A percentile compares a stretch with the other conserved stretches of the same genome.
These are phyloP conservation scores for Camelus dromedarius DNA, from an alignment of 2,113 vertebrate genomes.

Conservation along the genomic window DNA sequence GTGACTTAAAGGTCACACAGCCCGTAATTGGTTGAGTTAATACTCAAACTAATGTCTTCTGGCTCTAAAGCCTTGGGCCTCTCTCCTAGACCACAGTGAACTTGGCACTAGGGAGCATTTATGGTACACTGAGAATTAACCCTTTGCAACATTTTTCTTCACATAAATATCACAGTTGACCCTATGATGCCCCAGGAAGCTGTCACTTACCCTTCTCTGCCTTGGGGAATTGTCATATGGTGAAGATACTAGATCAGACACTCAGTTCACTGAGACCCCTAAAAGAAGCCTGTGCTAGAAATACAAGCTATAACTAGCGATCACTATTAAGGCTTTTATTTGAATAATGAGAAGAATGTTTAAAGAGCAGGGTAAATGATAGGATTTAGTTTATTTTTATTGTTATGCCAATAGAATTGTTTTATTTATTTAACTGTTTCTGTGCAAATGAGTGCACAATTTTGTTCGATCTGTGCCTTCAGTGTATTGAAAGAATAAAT, in stretches of 20 bases:
- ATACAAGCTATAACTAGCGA: not conserved
- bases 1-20: not conserved
- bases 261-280: not conserved
- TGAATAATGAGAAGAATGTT: constrained; percentile 18
- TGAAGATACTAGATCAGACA: not conserved
- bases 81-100: not conserved
- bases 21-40: not conserved
- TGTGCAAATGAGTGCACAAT: not conserved
- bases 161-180: not conserved
- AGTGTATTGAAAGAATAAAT: constrained; percentile 4
- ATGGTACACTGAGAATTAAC: not conserved
- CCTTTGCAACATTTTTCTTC: not conserved
- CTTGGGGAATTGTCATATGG: not conserved
- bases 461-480: not conserved
- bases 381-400: not conserved
- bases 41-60: not conserved
- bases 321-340: not conserved
- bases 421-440: not conserved
- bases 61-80: not conserved
- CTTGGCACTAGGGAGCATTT: not conserved
- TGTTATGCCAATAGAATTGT: constrained; percentile 3
- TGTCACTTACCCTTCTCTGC: not conserved
- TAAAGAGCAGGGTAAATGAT: not conserved
- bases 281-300: not conserved
- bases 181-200: not conserved